Evolutionary conservation across 2,113 vertebrate genomes (phyloP), one percentile per base, ranked within the genome.

Genomic region (Austrofundulus limnaeus): DNA sequence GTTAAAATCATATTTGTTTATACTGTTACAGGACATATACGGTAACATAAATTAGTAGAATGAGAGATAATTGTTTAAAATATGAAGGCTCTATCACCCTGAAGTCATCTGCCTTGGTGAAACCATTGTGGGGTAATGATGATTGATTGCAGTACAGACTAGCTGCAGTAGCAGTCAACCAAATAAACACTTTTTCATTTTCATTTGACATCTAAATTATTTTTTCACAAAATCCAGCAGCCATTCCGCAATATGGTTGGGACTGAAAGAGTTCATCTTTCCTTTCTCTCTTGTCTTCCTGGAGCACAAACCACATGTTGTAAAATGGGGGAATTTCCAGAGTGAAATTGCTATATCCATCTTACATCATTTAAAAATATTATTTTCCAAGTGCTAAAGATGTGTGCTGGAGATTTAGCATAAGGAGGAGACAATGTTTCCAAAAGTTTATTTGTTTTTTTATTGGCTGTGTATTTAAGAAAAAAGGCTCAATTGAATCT

Each of bases 261-360:
- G 77, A 70, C 52, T 70, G 24, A 11, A 78, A 70, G 24, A 75
- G 52, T 55, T 39, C 16, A 45, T 71, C 21, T 46, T 51, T 72
- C 16, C 42, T 34, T 55, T 66, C 46, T 51, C 48, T 65, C 28
- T 20, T 59, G 54, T 61, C 55, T 49, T 67, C 71, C 45, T 60
- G 46, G 37, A 72, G 70, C 57, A 65, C 39, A 82, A 78, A 77
- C 80, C 66, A 72, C 71, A 80, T 64, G 59, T 20, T 61, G 46
- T 20, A 21, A 67, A 78, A 67, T 15, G 15, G 37, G 73, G 72
- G 68, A 48, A 43, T 79, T 85, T 79, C 80, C 66, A 61, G 15
- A 49, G 28, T 67, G 46, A 63, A 65, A 62, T 50, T 54, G 16
- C 73, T 61, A 41, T 64, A 75, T 68, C 63, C 4, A 11, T 31